Conservation (phyloP, 2,888 invertebrate genomes). For the Phrixothrix hirtus region DNA sequence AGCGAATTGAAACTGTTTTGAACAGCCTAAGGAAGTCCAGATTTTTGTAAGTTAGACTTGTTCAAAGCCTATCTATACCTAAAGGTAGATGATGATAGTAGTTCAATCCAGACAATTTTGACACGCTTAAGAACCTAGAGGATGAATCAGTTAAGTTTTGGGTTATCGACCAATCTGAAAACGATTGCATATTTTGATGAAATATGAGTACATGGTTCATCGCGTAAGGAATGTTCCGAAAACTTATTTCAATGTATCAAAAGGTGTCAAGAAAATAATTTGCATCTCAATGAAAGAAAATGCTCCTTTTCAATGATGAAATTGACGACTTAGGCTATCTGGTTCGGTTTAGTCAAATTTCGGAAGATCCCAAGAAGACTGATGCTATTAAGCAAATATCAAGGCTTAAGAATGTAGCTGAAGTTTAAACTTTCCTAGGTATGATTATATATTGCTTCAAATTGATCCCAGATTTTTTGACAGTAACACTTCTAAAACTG, state of each 20-base stretch:
- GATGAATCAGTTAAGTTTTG: neutral
- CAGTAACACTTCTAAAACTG: neutral
- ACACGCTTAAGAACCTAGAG: neutral
- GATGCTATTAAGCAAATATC: too few relatives aligned
- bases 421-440: neutral
- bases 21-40: too few relatives aligned
- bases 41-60: too few relatives aligned
- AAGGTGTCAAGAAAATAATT: conserved; percentile 8
- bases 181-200: conserved; percentile 26
- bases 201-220: conserved; percentile 26
- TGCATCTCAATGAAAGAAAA: conserved; percentile 12
- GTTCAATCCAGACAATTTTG: neutral
- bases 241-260: conserved; percentile 9
- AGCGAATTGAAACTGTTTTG: too few relatives aligned
- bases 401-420: conserved; percentile 3
- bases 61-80: neutral
- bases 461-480: neutral
- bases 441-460: neutral
- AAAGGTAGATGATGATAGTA: neutral
- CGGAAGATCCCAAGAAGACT: too few relatives aligned
- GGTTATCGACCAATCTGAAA: conserved; percentile 5
- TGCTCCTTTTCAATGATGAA: conserved; percentile 2
- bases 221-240: conserved; percentile 17
- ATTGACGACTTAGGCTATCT: neutral
- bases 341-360: neutral